A percentile compares a stretch with the other conserved stretches of the same genome.
phyloP scores from a whole-genome alignment of 2,888 invertebrate genomes.

The Apamea sordens region DNA sequence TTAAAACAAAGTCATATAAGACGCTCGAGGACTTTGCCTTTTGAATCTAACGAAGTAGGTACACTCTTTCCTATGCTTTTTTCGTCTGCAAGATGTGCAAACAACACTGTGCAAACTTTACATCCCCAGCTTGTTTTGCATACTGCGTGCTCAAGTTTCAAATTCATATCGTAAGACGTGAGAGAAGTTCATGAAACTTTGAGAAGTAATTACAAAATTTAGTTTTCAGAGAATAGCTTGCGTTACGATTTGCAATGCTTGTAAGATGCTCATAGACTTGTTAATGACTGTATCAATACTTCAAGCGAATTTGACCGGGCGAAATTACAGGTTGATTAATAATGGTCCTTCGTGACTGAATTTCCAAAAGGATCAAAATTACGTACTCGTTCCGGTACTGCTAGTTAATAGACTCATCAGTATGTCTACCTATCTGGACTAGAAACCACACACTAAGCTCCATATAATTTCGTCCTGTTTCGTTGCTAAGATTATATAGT shows the following conservation, averaged over 20 bases:
- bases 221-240: too few relatives aligned
- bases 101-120: constrained; percentile 34
- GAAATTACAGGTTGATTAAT: not conserved
- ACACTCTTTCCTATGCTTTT: constrained; percentile 41
- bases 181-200: not conserved
- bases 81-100: constrained; percentile 27
- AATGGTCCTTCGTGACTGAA: not conserved
- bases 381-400: not conserved
- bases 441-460: not conserved
- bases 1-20: constrained; percentile 59
- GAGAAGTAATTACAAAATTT: not conserved
- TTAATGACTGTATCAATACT: too few relatives aligned
- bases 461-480: not conserved
- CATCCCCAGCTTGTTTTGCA: constrained; percentile 12
- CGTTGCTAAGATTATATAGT: not conserved
- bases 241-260: not conserved
- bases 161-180: not conserved
- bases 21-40: constrained; percentile 54
- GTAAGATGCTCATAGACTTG: not conserved
- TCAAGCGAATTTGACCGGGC: not conserved
- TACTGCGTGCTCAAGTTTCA: constrained; percentile 2
- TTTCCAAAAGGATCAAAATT: not conserved
- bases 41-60: constrained; percentile 61
- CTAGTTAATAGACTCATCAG: not conserved
- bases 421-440: not conserved